Evolutionary conservation across 2,797 vertebrate genomes (phyloP), one percentile per base, ranked within the genome.

Genomic region (Notamacropus eugenii): DNA sequence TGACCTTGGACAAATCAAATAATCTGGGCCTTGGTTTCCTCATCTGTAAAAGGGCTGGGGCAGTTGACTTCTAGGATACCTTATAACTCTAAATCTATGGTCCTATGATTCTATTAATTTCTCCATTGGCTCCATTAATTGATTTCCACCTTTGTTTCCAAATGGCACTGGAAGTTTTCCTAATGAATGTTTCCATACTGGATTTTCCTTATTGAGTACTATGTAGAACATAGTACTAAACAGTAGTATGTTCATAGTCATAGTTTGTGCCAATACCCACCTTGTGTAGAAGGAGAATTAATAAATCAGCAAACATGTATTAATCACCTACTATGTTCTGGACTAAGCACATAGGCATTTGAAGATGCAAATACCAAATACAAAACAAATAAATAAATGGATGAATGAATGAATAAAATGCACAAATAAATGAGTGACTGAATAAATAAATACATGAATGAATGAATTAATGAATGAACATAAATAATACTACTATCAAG

Each of bases 121-220:
- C 91, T 94, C 90, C 91, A 58, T 94, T 31, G 34, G 74, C 56
- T 93, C 90, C 54, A 95, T 55, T 92, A 13, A 27, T 50, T 0
- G 92, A 28, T 57, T 97, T 54, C 92, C 74, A 94, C 91, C 93
- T 90, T 87, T 56, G 55, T 93, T 95, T 95, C 58, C 40, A 82
- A 62, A 62, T 58, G 92, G 90, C 54, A 93, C 90, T 55, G 54
- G 67, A 82, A 57, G 58, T 92, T 96, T 93, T 24, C 54, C 74
- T 55, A 97, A 93, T 91, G 55, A 94, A 57, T 5, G 10, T 90
- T 40, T 40, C 57, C 28, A 54, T 90, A 12, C 14, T 90, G 3
- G 31, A 31, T 94, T 93, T 92, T 92, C 46, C 74, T 87, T 87
- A 50, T 29, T 34, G 62, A 52, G 6, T 52, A 52, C 52, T 4